These are phyloP conservation scores for Hemiprocne comata DNA, from an alignment of 2,113 vertebrate genomes.

Conservation along the genomic window DNA sequence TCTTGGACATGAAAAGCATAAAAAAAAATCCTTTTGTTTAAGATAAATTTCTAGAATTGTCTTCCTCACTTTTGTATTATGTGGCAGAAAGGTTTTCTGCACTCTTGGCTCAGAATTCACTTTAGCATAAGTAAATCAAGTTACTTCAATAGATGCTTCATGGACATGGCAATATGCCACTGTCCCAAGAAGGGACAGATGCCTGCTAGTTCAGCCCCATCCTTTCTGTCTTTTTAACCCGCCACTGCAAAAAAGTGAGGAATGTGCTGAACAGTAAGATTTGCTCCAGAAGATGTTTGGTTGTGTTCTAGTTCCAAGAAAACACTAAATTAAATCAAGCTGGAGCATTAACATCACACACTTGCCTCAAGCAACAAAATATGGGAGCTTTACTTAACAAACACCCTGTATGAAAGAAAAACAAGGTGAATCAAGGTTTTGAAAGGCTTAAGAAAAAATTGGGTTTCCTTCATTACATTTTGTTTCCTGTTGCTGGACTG, in stretches of 20 bases:
- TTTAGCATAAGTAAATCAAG: not conserved
- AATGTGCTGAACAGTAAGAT: not conserved
- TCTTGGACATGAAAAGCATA: not conserved
- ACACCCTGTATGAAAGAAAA: not conserved
- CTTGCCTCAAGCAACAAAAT: not conserved
- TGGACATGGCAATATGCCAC: not conserved
- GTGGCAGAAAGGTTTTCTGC: not conserved
- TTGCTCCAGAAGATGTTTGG: not conserved
- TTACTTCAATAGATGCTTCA: not conserved
- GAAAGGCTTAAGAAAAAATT: not conserved
- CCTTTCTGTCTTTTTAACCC: not conserved
- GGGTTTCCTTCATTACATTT: not conserved
- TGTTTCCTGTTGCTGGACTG: not conserved
- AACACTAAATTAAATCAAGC: not conserved
- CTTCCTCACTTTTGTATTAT: not conserved
- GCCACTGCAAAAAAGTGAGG: not conserved
- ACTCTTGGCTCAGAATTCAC: not conserved
- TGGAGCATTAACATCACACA: not conserved
- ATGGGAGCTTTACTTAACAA: not conserved
- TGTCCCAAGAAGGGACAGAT: not conserved
- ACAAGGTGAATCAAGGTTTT: not conserved
- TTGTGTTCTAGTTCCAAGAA: not conserved
- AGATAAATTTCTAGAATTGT: not conserved
- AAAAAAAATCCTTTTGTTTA: not conserved
- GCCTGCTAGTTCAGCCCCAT: not conserved